These are phyloP conservation scores for Ctena decussata DNA, from an alignment of 2,888 invertebrate genomes.

Conservation along the genomic window DNA sequence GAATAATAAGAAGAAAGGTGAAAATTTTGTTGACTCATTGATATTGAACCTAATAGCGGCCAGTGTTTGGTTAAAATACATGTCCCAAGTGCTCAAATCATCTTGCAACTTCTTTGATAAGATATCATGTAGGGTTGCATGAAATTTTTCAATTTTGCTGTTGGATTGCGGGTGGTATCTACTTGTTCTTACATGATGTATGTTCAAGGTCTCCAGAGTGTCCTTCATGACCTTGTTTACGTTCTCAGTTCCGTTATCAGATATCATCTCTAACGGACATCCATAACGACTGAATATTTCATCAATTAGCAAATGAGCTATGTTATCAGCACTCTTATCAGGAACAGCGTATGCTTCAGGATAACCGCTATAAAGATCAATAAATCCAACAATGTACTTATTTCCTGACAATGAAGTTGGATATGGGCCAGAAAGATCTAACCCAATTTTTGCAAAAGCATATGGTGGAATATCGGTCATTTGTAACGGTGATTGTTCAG, in stretches of 20 bases:
- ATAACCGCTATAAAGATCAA: not conserved
- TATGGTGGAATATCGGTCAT: not conserved
- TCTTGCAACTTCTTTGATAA: too few species aligned
- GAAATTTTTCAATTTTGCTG: not conserved
- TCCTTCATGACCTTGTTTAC: not conserved
- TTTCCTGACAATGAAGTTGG: not conserved
- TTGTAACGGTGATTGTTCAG: not conserved
- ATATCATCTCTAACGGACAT: too few species aligned
- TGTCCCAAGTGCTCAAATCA: not conserved
- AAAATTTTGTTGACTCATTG: slow-evolving; percentile 37
- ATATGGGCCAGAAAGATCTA: not conserved
- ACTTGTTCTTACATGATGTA: not conserved
- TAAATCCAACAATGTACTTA: not conserved
- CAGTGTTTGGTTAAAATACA: not conserved
- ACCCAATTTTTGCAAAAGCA: not conserved
- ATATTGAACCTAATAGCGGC: slow-evolving; percentile 42
- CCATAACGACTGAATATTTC: too few species aligned
- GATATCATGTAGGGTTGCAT: too few species aligned
- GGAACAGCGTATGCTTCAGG: not conserved
- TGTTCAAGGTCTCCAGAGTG: not conserved
- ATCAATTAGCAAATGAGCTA: too few species aligned
- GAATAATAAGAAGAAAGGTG: slow-evolving; percentile 53
- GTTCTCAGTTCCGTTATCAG: not conserved
- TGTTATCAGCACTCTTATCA: not conserved
- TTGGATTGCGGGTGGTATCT: too few species aligned